Percentiles rank a stretch among this genome's conserved stretches.
Conservation (phyloP, 2,888 invertebrate genomes). For the Panopea generosa region DNA sequence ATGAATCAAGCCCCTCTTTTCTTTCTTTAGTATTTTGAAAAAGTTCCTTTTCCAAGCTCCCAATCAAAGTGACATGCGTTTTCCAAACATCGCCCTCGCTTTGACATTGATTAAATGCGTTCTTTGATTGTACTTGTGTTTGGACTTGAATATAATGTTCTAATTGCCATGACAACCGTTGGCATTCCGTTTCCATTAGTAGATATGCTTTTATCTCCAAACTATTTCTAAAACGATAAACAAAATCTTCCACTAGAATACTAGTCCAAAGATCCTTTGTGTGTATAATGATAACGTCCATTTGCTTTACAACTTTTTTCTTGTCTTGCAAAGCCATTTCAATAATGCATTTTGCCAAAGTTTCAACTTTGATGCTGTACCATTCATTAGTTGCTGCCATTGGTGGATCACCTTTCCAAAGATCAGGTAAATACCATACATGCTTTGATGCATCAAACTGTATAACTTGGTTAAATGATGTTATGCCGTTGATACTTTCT, state of each 20-base stretch:
- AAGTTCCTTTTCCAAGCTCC: too few relatives aligned
- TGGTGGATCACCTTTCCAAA: slow-evolving; percentile 5
- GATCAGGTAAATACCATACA: background rate
- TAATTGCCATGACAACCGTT: too few relatives aligned
- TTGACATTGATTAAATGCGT: too few relatives aligned
- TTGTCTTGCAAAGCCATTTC: background rate
- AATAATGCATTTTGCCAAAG: background rate
- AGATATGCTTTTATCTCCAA: slow-evolving; percentile 37
- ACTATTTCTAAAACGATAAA: slow-evolving; percentile 33
- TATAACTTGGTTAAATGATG: too few relatives aligned
- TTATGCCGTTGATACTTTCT: too few relatives aligned
- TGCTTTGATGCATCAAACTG: background rate
- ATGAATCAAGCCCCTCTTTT: too few relatives aligned
- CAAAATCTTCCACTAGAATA: slow-evolving; percentile 28
- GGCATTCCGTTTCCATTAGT: too few relatives aligned
- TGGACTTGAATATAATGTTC: too few relatives aligned
- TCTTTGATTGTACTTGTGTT: too few relatives aligned
- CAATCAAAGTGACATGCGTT: too few relatives aligned
- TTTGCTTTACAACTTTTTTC: background rate
- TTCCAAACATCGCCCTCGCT: too few relatives aligned
- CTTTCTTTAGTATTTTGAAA: too few relatives aligned
- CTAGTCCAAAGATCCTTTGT: slow-evolving; percentile 19
- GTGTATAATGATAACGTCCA: background rate
- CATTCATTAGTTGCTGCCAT: background rate
- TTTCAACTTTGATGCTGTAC: background rate